These are phyloP conservation scores for Siderastrea radians DNA, from an alignment of 92 coral and sea anemone genomes.

Conservation along the genomic window DNA sequence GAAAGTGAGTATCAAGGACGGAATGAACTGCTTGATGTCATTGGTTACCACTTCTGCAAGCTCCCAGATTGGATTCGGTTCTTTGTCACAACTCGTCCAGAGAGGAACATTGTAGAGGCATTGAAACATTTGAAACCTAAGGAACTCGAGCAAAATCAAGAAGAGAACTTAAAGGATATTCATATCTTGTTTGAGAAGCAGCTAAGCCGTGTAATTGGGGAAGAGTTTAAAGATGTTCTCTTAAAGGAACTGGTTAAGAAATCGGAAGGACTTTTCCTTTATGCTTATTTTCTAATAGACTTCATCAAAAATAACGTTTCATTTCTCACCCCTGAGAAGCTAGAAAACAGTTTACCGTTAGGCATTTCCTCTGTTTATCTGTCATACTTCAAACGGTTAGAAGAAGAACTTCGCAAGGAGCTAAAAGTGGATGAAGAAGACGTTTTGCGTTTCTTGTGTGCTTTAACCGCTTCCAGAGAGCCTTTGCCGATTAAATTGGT, in stretches of 20 bases:
- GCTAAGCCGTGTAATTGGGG: neutral
- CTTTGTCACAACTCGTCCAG: slow-evolving; percentile 68
- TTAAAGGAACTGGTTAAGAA: neutral
- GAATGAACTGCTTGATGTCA: slow-evolving; percentile 42
- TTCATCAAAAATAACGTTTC: neutral
- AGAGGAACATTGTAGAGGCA: slow-evolving; percentile 8
- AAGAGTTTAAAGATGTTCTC: neutral
- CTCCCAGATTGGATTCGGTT: slow-evolving; percentile 64
- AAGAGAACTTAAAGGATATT: slow-evolving; percentile 46
- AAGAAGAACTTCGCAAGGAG: slow-evolving; percentile 16
- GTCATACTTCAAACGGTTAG: slow-evolving; percentile 4
- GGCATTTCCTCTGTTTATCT: slow-evolving; percentile 17
- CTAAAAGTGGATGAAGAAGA: slow-evolving; percentile 14
- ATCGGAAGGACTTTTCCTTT: slow-evolving; percentile 22
- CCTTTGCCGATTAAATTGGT: slow-evolving; percentile 23
- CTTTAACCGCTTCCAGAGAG: slow-evolving; percentile 2
- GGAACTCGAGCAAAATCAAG: slow-evolving; percentile 21
- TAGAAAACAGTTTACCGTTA: neutral
- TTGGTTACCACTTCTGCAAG: slow-evolving; percentile 37
- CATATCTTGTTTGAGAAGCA: neutral
- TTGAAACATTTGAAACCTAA: slow-evolving; percentile 1
- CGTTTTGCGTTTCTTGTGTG: neutral
- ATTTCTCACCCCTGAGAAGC: neutral
- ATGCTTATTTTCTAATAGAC: slow-evolving; percentile 6
- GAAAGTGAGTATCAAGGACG: slow-evolving; percentile 64